These are phyloP conservation scores for Varecia variegata DNA, from an alignment of 2,797 vertebrate genomes.

Conservation along the genomic window DNA sequence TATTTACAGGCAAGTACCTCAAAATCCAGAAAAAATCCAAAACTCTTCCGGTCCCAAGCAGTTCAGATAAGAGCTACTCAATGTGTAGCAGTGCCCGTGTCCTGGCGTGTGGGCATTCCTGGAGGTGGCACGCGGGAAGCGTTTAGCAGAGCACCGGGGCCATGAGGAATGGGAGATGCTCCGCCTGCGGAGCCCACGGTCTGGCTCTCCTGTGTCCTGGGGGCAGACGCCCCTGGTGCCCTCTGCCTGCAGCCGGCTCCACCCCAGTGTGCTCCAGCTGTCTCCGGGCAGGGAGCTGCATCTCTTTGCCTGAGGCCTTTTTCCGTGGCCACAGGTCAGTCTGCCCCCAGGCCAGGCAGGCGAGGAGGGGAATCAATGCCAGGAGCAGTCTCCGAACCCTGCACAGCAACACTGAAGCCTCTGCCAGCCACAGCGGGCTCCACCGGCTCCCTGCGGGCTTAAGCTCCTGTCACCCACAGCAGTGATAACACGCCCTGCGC, in stretches of 20 bases:
- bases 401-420: too few species aligned
- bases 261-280: background rate
- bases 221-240: background rate
- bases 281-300: background rate
- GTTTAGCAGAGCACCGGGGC: background rate
- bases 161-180: background rate
- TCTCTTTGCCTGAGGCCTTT: background rate
- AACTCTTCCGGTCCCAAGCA: background rate
- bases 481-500: background rate
- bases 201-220: background rate
- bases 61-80: background rate
- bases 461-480: background rate
- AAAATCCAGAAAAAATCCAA: background rate
- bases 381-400: background rate
- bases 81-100: background rate
- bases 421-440: background rate
- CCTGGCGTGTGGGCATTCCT: background rate
- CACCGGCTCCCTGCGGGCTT: background rate
- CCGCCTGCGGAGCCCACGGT: fast-evolving
- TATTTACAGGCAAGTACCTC: too few species aligned
- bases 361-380: background rate
- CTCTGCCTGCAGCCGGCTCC: background rate
- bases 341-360: background rate
- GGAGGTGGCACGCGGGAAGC: fast-evolving
- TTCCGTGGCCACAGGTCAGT: background rate